Evolutionary conservation across 2,113 vertebrate genomes (phyloP), one percentile per base, ranked within the genome.

Genomic region (Sula dactylatra): DNA sequence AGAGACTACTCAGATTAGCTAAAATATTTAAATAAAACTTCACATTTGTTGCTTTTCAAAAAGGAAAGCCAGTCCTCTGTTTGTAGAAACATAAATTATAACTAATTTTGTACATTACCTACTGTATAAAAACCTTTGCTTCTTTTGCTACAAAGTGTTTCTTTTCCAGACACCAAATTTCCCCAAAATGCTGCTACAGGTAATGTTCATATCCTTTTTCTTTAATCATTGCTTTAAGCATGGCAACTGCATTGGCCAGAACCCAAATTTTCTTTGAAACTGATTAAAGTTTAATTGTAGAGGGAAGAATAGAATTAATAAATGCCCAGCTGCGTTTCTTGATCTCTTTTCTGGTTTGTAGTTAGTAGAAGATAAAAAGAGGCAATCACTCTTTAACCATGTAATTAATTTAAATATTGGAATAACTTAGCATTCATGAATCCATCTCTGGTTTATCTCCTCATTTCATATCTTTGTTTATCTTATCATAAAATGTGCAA

Each of bases 381-480:
- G 11, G 29, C 77, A 93, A 97, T 95, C 82, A 92, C 26, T 73
- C 79, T 97, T 95, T 96, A 93, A 90, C 58, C 71, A 45, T 94
- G 90, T 94, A 96, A 95, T 97, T 94, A 96, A 96, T 95, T 97
- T 96, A 96, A 97, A 96, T 88, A 94, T 94, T 87, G 73, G 79
- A 97, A 94, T 95, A 96, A 94, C 34, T 96, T 97, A 96, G 9
- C 61, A 93, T 96, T 96, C 78, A 84, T 64, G 40, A 95, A 86
- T 87, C 22, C 17, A 74, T 85, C 65, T 82, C n/a, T 73, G 26
- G 86, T 94, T 96, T 94, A 93, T 94, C 62, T 83, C 36, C 31
- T 89, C 18, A 73, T 96, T 97, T 96, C 89, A 36, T 61, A 81
- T 88, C 59, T 81, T 88, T 87, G 29, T 94, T 91, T 95, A 87